Evolutionary conservation across 2,113 vertebrate genomes (phyloP), one percentile per base, ranked within the genome.

Genomic region (Halichoerus grypus): DNA sequence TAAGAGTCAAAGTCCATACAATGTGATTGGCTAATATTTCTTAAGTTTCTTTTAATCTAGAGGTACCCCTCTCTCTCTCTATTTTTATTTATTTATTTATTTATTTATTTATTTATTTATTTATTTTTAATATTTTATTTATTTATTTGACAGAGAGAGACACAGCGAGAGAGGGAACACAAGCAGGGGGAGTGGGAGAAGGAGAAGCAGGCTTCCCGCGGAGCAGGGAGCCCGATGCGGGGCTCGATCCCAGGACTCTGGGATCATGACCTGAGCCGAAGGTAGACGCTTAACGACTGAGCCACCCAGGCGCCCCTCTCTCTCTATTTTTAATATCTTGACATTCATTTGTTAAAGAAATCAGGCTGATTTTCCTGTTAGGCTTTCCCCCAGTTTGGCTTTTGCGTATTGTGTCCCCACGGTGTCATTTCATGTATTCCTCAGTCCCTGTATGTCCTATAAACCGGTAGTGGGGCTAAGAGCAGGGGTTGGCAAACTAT

Each of bases 331-430:
- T 59, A 85, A 31, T 67, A 53, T 74, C 71, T 87, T 87, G 36
- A 88, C n/a, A 72, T 79, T 87, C 55, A 61, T 77, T 82, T 65
- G 28, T 87, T 61, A 83, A 72, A 71, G 36, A 88, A 97, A 82
- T 95, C 39, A 69, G 22, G 28, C 49, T 63, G 18, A 53, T 84
- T 96, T 83, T 94, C 53, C 51, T 46, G 22, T 72, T 89, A 82
- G 12, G 3, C 51, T 71, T 71, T 49, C 31, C 33, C 36, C n/a
- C 3, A 55, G 71, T 72, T 65, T 65, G 61, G 24, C 53, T 81
- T 79, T 93, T 67, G 33, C 16, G 42, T 67, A 49, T 61, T 67
- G 24, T 51, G 11, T 91, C 21, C 74, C 12, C 1, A 0, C 15
- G 65, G 65, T 86, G 7, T 81, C 57, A 86, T 42, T 76, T 57